Conservation (phyloP, 2,113 vertebrate species). For the Grus americana region DNA sequence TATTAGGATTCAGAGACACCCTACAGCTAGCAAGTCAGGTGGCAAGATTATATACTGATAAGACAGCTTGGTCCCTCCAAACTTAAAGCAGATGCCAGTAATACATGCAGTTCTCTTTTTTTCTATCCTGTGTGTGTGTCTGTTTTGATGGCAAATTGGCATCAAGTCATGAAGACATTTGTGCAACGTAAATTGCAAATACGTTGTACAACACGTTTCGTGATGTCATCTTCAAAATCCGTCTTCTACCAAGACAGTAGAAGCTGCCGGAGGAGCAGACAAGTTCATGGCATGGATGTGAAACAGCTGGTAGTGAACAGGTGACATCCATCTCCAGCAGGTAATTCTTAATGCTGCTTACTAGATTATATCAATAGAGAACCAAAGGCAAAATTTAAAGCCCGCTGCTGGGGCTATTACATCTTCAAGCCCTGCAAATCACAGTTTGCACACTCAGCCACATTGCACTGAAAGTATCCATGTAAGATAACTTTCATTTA, state of each 20-base stretch:
- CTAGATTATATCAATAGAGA: background rate
- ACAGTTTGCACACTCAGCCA: background rate
- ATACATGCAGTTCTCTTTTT: background rate
- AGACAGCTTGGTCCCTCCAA: background rate
- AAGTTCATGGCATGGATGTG: background rate
- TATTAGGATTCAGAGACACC: background rate
- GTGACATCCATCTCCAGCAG: background rate
- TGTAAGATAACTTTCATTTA: background rate
- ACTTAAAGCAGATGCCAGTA: background rate
- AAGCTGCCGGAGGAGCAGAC: background rate
- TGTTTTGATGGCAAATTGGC: background rate
- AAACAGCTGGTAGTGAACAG: background rate
- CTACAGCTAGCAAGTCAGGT: background rate
- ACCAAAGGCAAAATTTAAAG: background rate
- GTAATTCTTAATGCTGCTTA: background rate
- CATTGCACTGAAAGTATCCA: background rate
- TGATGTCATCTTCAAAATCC: background rate
- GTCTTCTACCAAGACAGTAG: background rate
- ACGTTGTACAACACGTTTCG: background rate
- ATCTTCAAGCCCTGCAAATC: background rate
- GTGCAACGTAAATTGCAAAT: background rate
- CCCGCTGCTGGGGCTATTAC: background rate
- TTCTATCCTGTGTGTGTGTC: background rate
- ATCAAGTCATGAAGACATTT: background rate
- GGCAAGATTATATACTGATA: background rate